Conservation (phyloP, 1,140 invertebrate species). For the Drosophila persimilis region DNA sequence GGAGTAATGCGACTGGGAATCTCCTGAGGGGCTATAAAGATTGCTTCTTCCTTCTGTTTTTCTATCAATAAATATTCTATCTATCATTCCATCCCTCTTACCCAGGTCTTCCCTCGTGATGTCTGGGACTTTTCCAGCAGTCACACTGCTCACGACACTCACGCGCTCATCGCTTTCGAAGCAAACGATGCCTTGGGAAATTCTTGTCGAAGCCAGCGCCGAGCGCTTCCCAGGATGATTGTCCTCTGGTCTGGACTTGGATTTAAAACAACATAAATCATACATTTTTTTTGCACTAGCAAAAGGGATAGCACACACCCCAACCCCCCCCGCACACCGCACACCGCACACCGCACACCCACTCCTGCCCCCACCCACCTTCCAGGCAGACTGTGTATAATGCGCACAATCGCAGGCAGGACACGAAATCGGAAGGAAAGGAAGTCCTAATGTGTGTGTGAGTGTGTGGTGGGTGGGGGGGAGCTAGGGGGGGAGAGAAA, state of each 20-base stretch:
- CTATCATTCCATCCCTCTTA: too few species aligned
- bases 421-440: constrained; percentile 61
- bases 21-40: too few species aligned
- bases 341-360: not conserved
- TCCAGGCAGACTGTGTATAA: constrained; percentile 50
- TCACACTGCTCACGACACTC: not conserved
- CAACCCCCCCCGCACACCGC: constrained; percentile 5
- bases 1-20: not conserved
- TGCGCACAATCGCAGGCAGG: constrained; percentile 66
- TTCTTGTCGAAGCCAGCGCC: not conserved
- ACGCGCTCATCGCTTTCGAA: not conserved
- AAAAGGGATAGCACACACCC: constrained; percentile 4
- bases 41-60: too few species aligned
- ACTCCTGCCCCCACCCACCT: not conserved
- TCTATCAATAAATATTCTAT: too few species aligned
- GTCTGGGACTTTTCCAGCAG: too few species aligned
- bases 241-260: constrained; percentile 26
- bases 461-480: not conserved
- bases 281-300: constrained; percentile 47
- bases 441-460: constrained; percentile 38
- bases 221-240: constrained; percentile 23
- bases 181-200: constrained; percentile 36
- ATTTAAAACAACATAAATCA: constrained; percentile 69
- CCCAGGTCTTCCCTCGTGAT: too few species aligned
- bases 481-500: constrained; percentile 21